phyloP scores from a whole-genome alignment of 2,797 vertebrate species.

The Melanotaenia parkinsoni region DNA sequence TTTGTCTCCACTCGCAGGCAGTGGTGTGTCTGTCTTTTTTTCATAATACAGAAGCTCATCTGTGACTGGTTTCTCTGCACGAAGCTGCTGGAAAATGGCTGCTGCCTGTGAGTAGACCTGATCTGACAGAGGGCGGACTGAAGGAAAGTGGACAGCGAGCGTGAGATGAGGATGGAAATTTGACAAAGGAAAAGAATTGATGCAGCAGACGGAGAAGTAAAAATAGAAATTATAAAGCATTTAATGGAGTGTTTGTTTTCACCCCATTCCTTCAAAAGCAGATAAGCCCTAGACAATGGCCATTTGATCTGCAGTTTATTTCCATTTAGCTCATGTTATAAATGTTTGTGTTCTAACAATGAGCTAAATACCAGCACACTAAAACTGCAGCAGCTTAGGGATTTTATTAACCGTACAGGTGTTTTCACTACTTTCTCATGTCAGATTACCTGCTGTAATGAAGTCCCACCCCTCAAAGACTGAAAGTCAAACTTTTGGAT shows the following conservation, averaged over 20 bases:
- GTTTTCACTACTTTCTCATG: not conserved
- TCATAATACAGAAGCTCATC: constrained; percentile 78
- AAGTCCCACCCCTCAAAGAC: not conserved
- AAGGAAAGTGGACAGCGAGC: not conserved
- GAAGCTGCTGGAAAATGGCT: constrained; percentile 86
- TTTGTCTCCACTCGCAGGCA: constrained; percentile 67
- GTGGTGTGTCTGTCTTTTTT: constrained; percentile 45
- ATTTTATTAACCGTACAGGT: not conserved
- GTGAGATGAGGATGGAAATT: not conserved
- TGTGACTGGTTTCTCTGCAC: constrained; percentile 73
- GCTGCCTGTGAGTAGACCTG: constrained; percentile 86
- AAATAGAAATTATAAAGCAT: not conserved
- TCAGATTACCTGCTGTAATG: not conserved
- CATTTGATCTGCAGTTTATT: not conserved
- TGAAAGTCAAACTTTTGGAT: constrained; percentile 24
- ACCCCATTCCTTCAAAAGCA: not conserved
- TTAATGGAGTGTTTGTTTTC: not conserved
- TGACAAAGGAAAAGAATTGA: not conserved
- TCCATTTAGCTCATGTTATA: not conserved
- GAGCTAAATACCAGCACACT: not conserved
- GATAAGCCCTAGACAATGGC: not conserved
- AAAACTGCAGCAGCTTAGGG: not conserved
- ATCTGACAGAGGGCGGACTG: constrained; percentile 74
- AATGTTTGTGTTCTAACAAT: not conserved
- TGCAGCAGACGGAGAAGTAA: not conserved